Conservation (phyloP, 1,140 invertebrate species). For the Himalopsyche phryganea region DNA sequence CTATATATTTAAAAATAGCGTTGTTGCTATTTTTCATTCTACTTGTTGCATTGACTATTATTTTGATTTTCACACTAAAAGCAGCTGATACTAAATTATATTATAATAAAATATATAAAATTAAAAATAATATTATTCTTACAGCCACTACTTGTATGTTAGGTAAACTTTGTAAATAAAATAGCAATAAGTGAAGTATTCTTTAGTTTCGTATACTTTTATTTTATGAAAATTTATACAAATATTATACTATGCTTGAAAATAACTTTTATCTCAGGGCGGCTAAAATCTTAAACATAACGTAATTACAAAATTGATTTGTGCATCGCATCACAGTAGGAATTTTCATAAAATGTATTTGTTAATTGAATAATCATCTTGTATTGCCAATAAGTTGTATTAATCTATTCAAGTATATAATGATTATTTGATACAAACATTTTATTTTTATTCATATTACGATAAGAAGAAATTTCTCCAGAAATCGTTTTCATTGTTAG, state of each 20-base stretch:
- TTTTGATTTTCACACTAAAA: background rate
- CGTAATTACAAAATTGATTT: background rate
- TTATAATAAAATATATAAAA: background rate
- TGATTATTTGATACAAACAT: too few relatives aligned
- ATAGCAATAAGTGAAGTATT: constrained; percentile 15
- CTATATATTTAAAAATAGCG: too few relatives aligned
- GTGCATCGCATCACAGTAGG: background rate
- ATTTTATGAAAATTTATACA: constrained; percentile 4
- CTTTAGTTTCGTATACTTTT: background rate
- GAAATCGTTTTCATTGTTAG: too few relatives aligned
- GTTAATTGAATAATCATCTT: too few relatives aligned
- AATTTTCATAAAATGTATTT: too few relatives aligned
- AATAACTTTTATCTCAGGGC: constrained; percentile 12
- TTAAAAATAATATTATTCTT: constrained; percentile 8
- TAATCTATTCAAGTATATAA: too few relatives aligned
- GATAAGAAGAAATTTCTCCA: too few relatives aligned
- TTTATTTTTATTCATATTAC: too few relatives aligned
- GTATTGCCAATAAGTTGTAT: too few relatives aligned
- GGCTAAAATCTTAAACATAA: constrained; percentile 8
- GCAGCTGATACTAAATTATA: constrained; percentile 16
- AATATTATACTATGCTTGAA: constrained; percentile 16
- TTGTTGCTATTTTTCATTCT: constrained; percentile 14
- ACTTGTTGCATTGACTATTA: constrained; percentile 1
- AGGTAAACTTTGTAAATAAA: constrained; percentile 24
- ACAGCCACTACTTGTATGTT: constrained; percentile 22